Evolutionary conservation across 1,140 invertebrate genomes (phyloP).

Genomic region (Homalodisca vitripennis): DNA sequence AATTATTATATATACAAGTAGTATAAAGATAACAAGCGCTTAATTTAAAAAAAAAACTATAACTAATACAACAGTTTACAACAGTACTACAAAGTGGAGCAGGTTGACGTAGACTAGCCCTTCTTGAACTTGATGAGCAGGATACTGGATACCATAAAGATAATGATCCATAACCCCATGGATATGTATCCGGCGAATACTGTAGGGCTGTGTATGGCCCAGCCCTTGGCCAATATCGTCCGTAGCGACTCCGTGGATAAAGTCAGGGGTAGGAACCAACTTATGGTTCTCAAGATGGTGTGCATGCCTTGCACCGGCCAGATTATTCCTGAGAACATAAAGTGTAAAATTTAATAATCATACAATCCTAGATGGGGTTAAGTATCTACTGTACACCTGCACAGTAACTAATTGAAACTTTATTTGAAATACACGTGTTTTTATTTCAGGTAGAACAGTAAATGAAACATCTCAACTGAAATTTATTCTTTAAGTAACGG

Average conservation of each 20-base stretch:
- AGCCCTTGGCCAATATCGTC: conserved; percentile 86
- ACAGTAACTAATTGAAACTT: too few species aligned
- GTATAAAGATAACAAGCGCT: too few species aligned
- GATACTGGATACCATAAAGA: conserved; percentile 82
- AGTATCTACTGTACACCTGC: too few species aligned
- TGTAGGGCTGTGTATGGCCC: conserved; percentile 74
- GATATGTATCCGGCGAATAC: conserved; percentile 89
- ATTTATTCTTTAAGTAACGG: too few species aligned
- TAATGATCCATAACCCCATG: conserved; percentile 82
- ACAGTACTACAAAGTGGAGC: too few species aligned
- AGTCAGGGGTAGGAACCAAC: conserved; percentile 83
- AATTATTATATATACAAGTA: too few species aligned
- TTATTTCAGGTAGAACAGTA: too few species aligned
- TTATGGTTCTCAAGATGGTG: conserved; percentile 70
- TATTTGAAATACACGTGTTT: too few species aligned
- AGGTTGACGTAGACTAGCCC: conserved; percentile 48
- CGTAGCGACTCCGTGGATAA: conserved; percentile 87
- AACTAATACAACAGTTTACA: too few species aligned
- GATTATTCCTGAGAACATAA: conserved; percentile 65
- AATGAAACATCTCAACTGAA: too few species aligned
- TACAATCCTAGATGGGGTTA: too few species aligned
- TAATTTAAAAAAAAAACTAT: too few species aligned
- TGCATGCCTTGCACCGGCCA: conserved; percentile 91
- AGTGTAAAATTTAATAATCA: neutral
- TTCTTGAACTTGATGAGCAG: conserved; percentile 76